Evolutionary conservation across 2,888 invertebrate species (phyloP).

Genomic region (Nymphalis urticae): DNA sequence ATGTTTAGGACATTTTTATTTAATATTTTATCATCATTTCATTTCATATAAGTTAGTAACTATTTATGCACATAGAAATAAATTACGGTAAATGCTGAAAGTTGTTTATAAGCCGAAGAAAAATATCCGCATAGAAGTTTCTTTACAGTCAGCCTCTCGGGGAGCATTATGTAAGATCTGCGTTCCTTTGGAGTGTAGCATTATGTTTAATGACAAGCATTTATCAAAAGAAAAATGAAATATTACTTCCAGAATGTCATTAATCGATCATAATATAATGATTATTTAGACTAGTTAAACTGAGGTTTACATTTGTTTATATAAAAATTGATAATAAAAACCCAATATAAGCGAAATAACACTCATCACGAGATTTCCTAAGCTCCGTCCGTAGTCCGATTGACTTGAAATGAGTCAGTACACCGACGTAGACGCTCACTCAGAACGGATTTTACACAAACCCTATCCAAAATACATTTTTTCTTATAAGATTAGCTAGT

Average conservation of each 20-base stretch:
- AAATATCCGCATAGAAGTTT: not conserved
- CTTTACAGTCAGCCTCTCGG: constrained; percentile 2
- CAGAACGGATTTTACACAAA: too few relatives aligned
- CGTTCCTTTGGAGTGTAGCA: not conserved
- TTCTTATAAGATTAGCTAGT: too few relatives aligned
- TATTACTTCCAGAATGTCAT: not conserved
- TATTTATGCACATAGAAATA: not conserved
- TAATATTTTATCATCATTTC: too few relatives aligned
- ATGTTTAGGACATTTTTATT: not conserved
- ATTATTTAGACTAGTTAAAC: not conserved
- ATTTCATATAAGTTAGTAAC: not conserved
- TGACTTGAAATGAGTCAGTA: too few relatives aligned
- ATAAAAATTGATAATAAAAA: too few relatives aligned
- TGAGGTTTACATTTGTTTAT: too few relatives aligned
- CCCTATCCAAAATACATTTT: too few relatives aligned
- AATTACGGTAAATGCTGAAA: not conserved
- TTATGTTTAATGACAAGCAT: constrained; percentile 15
- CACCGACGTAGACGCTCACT: too few relatives aligned
- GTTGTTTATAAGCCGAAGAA: constrained; percentile 2
- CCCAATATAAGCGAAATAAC: too few relatives aligned
- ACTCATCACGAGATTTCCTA: too few relatives aligned
- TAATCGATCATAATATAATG: not conserved
- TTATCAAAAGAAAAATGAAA: not conserved
- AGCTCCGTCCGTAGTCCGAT: too few relatives aligned
- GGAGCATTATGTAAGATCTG: constrained; percentile 11